Percentiles rank a stretch among this genome's conserved stretches.
Evolutionary conservation across 2,888 invertebrate genomes (phyloP).

Genomic region (Acanthosepion pharaonis): DNA sequence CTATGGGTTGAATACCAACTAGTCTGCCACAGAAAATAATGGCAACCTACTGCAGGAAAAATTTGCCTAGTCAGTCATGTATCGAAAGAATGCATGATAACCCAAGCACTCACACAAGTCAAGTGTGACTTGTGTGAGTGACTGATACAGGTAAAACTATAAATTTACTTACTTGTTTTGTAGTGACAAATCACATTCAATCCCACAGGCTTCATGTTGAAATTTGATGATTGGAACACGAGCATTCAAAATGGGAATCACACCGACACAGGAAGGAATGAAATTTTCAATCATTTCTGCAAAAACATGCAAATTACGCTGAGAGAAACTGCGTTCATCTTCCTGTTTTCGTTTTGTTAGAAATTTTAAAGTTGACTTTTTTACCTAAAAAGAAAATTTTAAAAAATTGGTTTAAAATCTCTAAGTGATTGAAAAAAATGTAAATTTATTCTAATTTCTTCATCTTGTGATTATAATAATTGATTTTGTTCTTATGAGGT

Average conservation of each 20-base stretch:
- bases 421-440: not conserved
- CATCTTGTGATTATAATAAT: too few relatives aligned
- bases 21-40: too few relatives aligned
- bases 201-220: conserved; percentile 82
- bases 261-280: conserved; percentile 81
- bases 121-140: too few relatives aligned
- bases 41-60: too few relatives aligned
- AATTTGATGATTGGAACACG: conserved; percentile 93
- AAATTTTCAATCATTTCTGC: conserved; percentile 84
- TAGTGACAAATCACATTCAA: conserved; percentile 90
- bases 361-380: conserved; percentile 76
- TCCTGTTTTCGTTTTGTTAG: conserved; percentile 79
- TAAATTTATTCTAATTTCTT: not conserved
- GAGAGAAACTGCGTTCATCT: conserved; percentile 80
- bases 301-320: conserved; percentile 83
- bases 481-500: too few relatives aligned
- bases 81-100: too few relatives aligned
- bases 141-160: not conserved
- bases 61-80: too few relatives aligned
- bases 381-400: conserved; percentile 33
- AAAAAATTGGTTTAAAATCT: not conserved
- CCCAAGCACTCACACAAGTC: too few relatives aligned
- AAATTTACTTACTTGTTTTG: conserved; percentile 82
- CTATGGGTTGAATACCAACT: too few relatives aligned
- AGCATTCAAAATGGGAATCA: conserved; percentile 84